Evolutionary conservation across 2,797 vertebrate species (phyloP).

Genomic region (Fratercula arctica): DNA sequence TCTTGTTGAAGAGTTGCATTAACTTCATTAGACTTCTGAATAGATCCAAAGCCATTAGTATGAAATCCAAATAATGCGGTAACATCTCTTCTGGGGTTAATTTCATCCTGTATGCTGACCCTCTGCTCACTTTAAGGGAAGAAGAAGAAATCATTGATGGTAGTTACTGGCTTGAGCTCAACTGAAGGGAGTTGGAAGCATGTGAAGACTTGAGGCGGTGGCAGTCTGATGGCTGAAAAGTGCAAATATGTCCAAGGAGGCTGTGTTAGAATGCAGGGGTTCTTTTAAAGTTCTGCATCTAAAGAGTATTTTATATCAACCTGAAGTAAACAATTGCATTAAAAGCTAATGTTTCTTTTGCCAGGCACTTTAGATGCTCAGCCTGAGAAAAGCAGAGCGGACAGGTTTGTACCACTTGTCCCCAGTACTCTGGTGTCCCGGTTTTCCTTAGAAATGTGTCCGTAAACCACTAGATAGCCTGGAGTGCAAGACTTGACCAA

Average conservation of each 20-base stretch:
- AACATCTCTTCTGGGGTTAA: conserved; percentile 43
- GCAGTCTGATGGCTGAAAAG: conserved; percentile 30
- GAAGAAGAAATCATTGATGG: conserved; percentile 28
- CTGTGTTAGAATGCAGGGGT: not conserved
- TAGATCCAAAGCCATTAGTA: conserved; percentile 60
- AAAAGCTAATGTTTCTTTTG: conserved; percentile 14
- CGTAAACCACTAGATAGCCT: not conserved
- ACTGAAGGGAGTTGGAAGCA: conserved; percentile 21
- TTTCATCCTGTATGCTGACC: conserved; percentile 54
- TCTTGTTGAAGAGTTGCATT: conserved; percentile 39
- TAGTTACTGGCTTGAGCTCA: conserved; percentile 40
- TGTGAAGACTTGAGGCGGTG: not conserved
- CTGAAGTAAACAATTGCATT: not conserved
- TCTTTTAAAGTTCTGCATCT: not conserved
- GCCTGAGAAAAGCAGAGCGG: not conserved
- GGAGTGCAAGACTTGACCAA: not conserved
- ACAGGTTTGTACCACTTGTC: not conserved
- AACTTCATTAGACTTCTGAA: conserved; percentile 53
- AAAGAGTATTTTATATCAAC: not conserved
- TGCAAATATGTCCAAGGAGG: not conserved
- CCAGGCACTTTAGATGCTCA: conserved; percentile 14
- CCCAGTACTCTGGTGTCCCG: not conserved
- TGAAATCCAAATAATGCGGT: conserved; percentile 43
- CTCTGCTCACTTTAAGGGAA: conserved; percentile 36
- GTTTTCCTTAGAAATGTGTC: not conserved